Conservation (phyloP, 2,888 invertebrate species). For the Cataglyphis livida region DNA sequence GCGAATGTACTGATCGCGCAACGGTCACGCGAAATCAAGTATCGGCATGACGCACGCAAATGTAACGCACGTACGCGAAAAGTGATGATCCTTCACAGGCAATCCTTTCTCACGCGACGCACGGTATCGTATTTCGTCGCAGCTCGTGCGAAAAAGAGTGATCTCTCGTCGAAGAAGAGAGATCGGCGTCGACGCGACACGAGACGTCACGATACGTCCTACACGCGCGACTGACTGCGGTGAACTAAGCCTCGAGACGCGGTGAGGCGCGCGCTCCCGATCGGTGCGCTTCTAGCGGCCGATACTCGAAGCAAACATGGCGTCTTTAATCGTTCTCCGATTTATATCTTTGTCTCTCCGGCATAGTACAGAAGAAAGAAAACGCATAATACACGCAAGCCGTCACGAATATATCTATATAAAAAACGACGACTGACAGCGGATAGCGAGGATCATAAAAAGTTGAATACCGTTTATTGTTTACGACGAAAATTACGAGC, state of each 20-base stretch:
- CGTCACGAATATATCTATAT: not conserved
- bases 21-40: not conserved
- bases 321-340: constrained; percentile 66
- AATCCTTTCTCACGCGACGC: not conserved
- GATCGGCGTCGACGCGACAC: not conserved
- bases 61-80: not conserved
- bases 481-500: not conserved
- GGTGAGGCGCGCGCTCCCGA: constrained; percentile 76
- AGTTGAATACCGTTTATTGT: not conserved
- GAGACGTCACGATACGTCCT: constrained; percentile 24
- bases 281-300: constrained; percentile 76
- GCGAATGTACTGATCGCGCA: not conserved
- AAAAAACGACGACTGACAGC: not conserved
- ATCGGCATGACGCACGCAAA: not conserved
- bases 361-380: not conserved
- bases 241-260: constrained; percentile 79
- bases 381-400: too few relatives aligned
- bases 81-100: not conserved
- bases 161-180: constrained; percentile 1
- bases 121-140: not conserved
- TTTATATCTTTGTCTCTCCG: constrained; percentile 29
- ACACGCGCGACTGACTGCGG: constrained; percentile 80
- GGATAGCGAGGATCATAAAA: not conserved
- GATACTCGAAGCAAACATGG: constrained; percentile 52
- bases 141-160: not conserved